These are phyloP conservation scores for Ylistrum balloti DNA, from an alignment of 1,140 invertebrate species.

Conservation along the genomic window DNA sequence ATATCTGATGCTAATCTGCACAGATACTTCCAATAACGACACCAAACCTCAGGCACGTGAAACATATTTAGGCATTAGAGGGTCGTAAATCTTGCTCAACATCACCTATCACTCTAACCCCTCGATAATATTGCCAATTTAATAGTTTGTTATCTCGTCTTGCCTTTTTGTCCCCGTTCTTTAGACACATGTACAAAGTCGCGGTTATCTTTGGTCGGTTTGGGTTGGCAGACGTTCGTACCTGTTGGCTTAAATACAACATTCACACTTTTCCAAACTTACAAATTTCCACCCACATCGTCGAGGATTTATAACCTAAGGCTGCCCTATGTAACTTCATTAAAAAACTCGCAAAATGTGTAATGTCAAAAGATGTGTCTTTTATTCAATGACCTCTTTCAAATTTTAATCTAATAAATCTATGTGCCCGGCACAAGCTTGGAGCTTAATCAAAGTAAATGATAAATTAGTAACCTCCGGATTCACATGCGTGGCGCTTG, in stretches of 20 bases:
- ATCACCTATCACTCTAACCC: neutral
- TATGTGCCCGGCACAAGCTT: constrained; percentile 37
- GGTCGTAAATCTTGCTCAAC: neutral
- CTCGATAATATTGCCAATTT: constrained; percentile 14
- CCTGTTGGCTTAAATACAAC: constrained; percentile 3
- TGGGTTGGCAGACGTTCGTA: constrained; percentile 1
- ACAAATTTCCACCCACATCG: constrained; percentile 32
- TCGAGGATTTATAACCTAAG: neutral
- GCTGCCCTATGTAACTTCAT: constrained; percentile 13
- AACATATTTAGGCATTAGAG: constrained; percentile 6
- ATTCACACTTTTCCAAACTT: constrained; percentile 35
- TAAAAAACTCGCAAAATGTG: constrained; percentile 35
- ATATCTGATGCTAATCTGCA: neutral
- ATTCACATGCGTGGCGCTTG: constrained; percentile 30
- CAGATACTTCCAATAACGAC: constrained; percentile 11
- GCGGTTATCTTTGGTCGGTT: neutral
- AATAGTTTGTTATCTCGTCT: constrained; percentile 30
- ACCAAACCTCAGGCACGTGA: constrained; percentile 37
- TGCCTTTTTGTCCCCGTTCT: constrained; percentile 7
- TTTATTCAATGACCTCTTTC: constrained; percentile 39
- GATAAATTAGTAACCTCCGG: constrained; percentile 33
- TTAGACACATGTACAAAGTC: neutral
- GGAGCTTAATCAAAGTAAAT: constrained; percentile 34
- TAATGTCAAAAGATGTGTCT: constrained; percentile 39
- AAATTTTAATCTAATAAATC: constrained; percentile 36